Percentiles rank a stretch among this genome's conserved stretches.
Conservation (phyloP, 2,888 invertebrate genomes). For the Polyploca ridens region DNA sequence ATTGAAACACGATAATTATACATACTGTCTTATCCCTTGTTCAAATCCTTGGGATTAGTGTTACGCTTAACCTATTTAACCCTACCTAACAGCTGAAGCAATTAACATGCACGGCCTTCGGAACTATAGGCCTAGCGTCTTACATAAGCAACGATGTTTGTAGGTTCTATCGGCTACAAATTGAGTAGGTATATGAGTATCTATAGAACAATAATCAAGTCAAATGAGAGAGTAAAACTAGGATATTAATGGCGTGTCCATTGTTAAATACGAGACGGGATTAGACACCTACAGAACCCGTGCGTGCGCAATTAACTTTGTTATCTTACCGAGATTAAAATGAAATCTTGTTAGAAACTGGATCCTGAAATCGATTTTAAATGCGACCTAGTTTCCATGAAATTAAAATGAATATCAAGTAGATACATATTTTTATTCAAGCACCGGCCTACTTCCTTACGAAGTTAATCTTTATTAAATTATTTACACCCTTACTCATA, state of each 20-base stretch:
- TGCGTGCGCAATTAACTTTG: background rate
- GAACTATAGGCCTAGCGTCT: constrained; percentile 21
- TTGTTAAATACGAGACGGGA: constrained; percentile 26
- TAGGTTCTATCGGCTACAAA: constrained; percentile 28
- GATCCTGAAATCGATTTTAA: too few relatives aligned
- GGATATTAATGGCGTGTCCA: constrained; percentile 27
- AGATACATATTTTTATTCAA: too few relatives aligned
- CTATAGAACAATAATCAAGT: constrained; percentile 16
- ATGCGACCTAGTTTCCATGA: too few relatives aligned
- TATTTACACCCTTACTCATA: too few relatives aligned
- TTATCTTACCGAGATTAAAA: too few relatives aligned
- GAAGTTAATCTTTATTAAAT: too few relatives aligned
- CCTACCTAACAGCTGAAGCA: constrained; percentile 43
- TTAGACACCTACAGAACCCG: constrained; percentile 19
- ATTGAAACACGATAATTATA: constrained; percentile 30
- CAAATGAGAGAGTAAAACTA: constrained; percentile 27
- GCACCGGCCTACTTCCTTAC: too few relatives aligned
- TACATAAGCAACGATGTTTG: constrained; percentile 23
- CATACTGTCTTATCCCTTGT: constrained; percentile 41
- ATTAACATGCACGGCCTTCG: constrained; percentile 46
- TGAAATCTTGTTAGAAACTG: too few relatives aligned
- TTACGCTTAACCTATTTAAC: constrained; percentile 31
- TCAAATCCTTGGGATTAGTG: constrained; percentile 47
- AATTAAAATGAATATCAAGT: too few relatives aligned
- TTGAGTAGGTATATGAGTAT: background rate